A percentile compares a stretch with the other conserved stretches of the same genome.
Conservation (phyloP, 2,113 vertebrate genomes). For the Prolemur simus region DNA sequence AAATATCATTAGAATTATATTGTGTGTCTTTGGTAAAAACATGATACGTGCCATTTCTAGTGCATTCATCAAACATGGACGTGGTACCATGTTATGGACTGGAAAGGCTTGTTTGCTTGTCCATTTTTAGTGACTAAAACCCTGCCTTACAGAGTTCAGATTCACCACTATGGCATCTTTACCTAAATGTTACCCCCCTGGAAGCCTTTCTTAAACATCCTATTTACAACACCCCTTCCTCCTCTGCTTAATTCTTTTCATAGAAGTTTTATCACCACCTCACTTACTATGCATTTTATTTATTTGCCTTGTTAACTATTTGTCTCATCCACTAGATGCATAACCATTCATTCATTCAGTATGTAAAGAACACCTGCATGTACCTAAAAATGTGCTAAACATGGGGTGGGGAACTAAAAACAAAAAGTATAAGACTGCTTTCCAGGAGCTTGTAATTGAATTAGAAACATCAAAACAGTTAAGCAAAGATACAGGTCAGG, state of each 20-base stretch:
- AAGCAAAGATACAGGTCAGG: not conserved
- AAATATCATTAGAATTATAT: not conserved
- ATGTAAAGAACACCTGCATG: not conserved
- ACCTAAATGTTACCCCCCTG: not conserved
- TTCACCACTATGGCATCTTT: not conserved
- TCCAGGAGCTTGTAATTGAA: not conserved
- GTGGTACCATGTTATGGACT: not conserved
- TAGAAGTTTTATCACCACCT: not conserved
- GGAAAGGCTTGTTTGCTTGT: not conserved
- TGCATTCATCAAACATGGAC: not conserved
- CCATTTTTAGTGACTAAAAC: not conserved
- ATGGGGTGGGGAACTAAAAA: not conserved
- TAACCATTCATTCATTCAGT: not conserved
- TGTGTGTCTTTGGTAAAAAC: not conserved
- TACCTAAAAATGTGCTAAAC: not conserved
- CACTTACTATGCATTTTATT: not conserved
- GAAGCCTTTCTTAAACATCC: not conserved
- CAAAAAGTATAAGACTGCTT: not conserved
- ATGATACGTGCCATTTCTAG: not conserved
- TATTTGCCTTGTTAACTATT: not conserved
- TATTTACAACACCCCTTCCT: not conserved
- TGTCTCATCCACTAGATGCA: not conserved
- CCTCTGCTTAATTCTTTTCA: not conserved
- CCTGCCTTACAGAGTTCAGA: not conserved
- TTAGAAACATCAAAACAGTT: not conserved